Evolutionary conservation across 2,888 invertebrate genomes (phyloP).

Genomic region (Peribatodes rhomboidaria): DNA sequence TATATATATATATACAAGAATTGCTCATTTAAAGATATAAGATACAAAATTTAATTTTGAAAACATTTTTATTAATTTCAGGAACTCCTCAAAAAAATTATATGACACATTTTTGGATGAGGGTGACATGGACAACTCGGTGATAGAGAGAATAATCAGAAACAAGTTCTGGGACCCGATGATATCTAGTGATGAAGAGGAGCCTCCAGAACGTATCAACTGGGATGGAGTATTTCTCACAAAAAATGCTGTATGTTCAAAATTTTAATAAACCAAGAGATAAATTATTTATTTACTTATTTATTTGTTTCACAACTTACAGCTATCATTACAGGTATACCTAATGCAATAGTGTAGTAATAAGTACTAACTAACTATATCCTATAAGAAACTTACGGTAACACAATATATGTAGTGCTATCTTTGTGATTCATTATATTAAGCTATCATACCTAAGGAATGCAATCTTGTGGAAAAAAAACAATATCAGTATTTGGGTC

Average conservation of each 20-base stretch:
- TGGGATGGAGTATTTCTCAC: constrained; percentile 69
- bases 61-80: neutral
- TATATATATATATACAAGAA: too few species aligned
- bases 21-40: too few species aligned
- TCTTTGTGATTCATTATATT: too few species aligned
- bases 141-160: constrained; percentile 67
- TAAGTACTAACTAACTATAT: too few species aligned
- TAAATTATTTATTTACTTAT: neutral
- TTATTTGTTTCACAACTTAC: too few species aligned
- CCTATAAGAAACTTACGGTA: too few species aligned
- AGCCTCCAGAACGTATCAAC: constrained; percentile 55
- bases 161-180: constrained; percentile 70
- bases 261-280: neutral
- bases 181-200: constrained; percentile 68
- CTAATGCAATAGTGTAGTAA: too few species aligned
- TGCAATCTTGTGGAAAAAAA: too few species aligned
- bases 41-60: neutral
- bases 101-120: constrained; percentile 59
- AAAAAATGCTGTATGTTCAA: constrained; percentile 49
- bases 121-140: constrained; percentile 65
- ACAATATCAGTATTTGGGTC: too few species aligned
- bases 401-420: too few species aligned
- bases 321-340: too few species aligned
- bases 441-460: too few species aligned
- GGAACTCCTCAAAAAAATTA: neutral